A percentile compares a stretch with the other conserved stretches of the same genome.
Conservation (phyloP, 1,140 invertebrate species). For the Lysiphlebus fabarum region DNA sequence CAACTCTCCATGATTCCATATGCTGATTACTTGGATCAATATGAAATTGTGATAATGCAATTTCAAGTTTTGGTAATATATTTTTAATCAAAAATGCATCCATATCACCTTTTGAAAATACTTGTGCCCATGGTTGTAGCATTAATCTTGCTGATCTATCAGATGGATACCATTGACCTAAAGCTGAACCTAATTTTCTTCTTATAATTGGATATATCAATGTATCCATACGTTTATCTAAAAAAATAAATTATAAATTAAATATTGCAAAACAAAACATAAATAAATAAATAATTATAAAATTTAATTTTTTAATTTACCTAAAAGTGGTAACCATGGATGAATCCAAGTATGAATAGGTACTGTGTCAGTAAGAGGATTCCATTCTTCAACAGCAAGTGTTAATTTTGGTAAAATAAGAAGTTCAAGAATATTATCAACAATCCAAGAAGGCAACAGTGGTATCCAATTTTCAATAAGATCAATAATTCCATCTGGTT, state of each 20-base stretch:
- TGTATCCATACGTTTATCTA: conserved; percentile 66
- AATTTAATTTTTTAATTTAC: conserved; percentile 43
- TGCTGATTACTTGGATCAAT: conserved; percentile 86
- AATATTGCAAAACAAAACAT: no score
- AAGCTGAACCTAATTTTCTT: conserved; percentile 83
- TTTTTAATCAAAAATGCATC: conserved; percentile 83
- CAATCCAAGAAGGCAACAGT: conserved; percentile 78
- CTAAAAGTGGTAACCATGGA: conserved; percentile 85
- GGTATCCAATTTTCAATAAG: conserved; percentile 79
- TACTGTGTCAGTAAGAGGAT: conserved; percentile 88
- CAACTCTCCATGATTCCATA: conserved; percentile 80
- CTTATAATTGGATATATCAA: conserved; percentile 89
- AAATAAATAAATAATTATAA: no score
- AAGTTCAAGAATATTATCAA: conserved; percentile 79
- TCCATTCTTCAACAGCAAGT: conserved; percentile 84
- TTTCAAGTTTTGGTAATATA: conserved; percentile 86
- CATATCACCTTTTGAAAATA: conserved; percentile 79
- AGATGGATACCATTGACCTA: conserved; percentile 88
- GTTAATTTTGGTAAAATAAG: conserved; percentile 77
- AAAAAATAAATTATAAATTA: conserved; percentile 21
- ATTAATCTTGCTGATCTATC: conserved; percentile 90
- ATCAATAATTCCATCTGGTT: conserved; percentile 71
- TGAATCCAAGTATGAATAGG: conserved; percentile 96
- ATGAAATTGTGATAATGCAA: conserved; percentile 68
- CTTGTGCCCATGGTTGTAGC: conserved; percentile 86